Percentiles rank a stretch among this genome's conserved stretches.
Conservation (phyloP, 2,797 vertebrate genomes). For the Picus viridis region DNA sequence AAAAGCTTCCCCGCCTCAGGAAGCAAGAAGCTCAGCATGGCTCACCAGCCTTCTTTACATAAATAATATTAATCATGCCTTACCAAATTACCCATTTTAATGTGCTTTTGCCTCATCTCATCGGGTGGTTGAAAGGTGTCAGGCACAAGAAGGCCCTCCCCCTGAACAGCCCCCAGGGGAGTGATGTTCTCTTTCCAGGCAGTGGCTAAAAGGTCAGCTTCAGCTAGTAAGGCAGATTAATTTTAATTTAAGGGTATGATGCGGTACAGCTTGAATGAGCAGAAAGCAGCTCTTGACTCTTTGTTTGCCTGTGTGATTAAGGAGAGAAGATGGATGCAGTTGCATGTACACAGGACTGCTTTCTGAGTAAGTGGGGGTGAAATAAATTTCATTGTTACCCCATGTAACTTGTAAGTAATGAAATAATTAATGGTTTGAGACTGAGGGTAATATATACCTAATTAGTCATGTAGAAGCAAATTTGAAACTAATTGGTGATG, state of each 20-base stretch:
- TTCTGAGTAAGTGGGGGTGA: neutral
- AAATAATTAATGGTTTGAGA: neutral
- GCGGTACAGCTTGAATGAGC: neutral
- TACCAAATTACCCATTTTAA: neutral
- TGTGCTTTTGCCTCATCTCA: neutral
- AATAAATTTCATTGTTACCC: neutral
- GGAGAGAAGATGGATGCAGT: constrained; percentile 3
- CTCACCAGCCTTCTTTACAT: neutral
- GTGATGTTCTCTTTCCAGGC: constrained; percentile 70
- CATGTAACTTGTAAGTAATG: neutral
- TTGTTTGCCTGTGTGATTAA: neutral
- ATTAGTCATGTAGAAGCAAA: neutral
- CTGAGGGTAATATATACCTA: neutral
- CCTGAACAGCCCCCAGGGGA: constrained; percentile 22
- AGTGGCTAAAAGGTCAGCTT: constrained; percentile 72
- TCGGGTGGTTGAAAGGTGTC: neutral
- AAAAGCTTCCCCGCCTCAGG: neutral
- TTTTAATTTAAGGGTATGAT: constrained; percentile 63
- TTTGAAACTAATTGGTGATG: neutral
- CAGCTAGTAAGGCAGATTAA: constrained; percentile 59
- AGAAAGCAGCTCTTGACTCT: neutral
- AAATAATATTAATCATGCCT: neutral
- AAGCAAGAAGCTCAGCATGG: neutral
- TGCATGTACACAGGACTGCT: neutral
- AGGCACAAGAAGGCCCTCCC: neutral